Conservation (phyloP, 1,140 invertebrate species). For the Ruditapes philippinarum region DNA sequence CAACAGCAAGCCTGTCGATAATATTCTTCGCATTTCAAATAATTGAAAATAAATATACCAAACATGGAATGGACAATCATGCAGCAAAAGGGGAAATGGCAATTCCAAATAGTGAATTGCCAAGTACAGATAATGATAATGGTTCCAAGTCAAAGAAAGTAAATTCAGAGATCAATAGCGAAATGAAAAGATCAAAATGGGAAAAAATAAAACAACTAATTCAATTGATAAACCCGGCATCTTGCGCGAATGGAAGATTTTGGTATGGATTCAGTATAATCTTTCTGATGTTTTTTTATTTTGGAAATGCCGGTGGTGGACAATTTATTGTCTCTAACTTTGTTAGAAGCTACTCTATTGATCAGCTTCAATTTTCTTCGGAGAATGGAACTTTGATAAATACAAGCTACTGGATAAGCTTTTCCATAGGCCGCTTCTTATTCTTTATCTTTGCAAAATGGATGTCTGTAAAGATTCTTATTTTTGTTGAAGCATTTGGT, state of each 20-base stretch:
- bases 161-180: too few species aligned
- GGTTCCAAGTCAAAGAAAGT: too few species aligned
- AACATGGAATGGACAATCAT: neutral
- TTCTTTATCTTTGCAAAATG: constrained; percentile 69
- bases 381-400: constrained; percentile 71
- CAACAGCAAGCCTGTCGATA: constrained; percentile 45
- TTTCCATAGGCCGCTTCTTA: constrained; percentile 68
- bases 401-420: constrained; percentile 75
- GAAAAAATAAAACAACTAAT: neutral
- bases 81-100: too few species aligned
- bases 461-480: constrained; percentile 68
- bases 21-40: constrained; percentile 70
- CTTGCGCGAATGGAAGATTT: constrained; percentile 69
- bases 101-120: too few species aligned
- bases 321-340: constrained; percentile 73
- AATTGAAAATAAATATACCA: neutral
- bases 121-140: too few species aligned
- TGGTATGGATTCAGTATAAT: constrained; percentile 72
- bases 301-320: constrained; percentile 69
- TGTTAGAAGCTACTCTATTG: constrained; percentile 71
- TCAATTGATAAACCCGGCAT: constrained; percentile 68
- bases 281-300: constrained; percentile 69
- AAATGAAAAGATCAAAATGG: too few species aligned
- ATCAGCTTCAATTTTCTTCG: constrained; percentile 62
- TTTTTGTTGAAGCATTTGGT: constrained; percentile 68